A percentile compares a stretch with the other conserved stretches of the same genome.
Evolutionary conservation across 1,140 invertebrate species (phyloP).

Genomic region (Drosophila pectinifera): DNA sequence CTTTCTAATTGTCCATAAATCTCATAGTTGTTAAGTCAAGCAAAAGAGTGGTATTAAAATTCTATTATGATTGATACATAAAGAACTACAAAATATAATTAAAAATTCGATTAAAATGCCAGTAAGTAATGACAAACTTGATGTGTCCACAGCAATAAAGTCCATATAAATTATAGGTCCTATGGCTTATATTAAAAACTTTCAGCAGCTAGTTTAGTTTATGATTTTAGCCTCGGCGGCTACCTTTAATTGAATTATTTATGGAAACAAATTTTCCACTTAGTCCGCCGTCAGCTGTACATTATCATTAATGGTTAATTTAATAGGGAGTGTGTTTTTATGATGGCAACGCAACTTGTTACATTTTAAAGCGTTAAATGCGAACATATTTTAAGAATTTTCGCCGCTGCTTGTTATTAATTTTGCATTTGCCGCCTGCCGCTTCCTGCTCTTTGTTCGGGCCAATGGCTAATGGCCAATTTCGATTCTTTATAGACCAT

Average conservation of each 20-base stretch:
- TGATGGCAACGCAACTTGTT: conserved; percentile 56
- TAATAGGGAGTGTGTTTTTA: conserved; percentile 24
- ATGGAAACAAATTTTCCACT: conserved; percentile 7
- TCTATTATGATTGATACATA: not conserved
- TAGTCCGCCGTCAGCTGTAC: not conserved
- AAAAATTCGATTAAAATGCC: not conserved
- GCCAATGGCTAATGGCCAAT: conserved; percentile 62
- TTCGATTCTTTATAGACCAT: conserved; percentile 66
- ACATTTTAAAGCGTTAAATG: conserved; percentile 66
- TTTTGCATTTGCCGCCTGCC: conserved; percentile 41
- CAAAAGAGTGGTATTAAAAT: not conserved
- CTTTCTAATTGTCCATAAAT: not conserved
- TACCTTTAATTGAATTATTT: conserved; percentile 17
- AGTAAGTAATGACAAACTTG: not conserved
- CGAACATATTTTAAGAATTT: conserved; percentile 45
- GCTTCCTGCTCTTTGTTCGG: conserved; percentile 71
- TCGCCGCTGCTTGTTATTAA: conserved; percentile 31
- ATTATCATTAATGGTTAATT: conserved; percentile 21
- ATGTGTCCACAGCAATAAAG: not conserved
- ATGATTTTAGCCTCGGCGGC: not conserved
- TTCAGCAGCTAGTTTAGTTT: not conserved
- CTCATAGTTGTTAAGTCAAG: not conserved
- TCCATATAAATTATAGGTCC: not conserved
- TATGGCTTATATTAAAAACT: not conserved
- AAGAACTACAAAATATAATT: not conserved